phyloP scores from a whole-genome alignment of 2,888 invertebrate genomes.

The Oligia fasciuncula region DNA sequence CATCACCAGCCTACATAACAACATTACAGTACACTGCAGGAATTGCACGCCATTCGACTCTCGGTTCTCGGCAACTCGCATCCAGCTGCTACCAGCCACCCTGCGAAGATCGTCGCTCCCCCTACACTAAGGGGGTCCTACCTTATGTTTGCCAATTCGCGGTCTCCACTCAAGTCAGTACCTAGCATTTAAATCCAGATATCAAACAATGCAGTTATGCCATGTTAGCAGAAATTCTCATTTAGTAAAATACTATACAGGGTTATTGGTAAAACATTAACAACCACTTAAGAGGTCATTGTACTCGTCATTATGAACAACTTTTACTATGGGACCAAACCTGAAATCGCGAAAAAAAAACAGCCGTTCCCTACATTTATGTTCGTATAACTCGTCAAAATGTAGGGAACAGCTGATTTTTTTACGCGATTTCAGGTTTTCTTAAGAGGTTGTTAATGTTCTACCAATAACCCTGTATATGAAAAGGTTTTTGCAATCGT shows the following conservation, averaged over 20 bases:
- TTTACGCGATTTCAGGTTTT: no score
- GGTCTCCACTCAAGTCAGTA: background rate
- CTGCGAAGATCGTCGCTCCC: background rate
- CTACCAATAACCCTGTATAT: no score
- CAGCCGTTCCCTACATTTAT: no score
- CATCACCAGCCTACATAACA: background rate
- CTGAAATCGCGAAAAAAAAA: no score
- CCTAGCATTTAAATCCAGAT: background rate
- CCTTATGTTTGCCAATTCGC: no score
- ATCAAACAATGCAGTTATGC: background rate
- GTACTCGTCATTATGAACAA: no score
- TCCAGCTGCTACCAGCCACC: background rate
- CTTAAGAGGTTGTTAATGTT: no score
- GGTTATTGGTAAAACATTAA: no score
- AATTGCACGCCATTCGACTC: background rate
- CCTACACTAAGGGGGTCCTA: background rate
- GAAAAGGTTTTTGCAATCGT: background rate
- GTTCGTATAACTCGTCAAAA: no score
- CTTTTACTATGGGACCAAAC: no score
- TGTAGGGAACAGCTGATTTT: no score
- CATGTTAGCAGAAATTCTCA: background rate
- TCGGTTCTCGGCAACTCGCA: background rate
- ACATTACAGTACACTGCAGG: background rate
- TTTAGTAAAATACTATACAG: background rate
- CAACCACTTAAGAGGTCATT: no score